phyloP scores from a whole-genome alignment of 92 coral and sea anemone species.

The Epizoanthus stellaris region DNA sequence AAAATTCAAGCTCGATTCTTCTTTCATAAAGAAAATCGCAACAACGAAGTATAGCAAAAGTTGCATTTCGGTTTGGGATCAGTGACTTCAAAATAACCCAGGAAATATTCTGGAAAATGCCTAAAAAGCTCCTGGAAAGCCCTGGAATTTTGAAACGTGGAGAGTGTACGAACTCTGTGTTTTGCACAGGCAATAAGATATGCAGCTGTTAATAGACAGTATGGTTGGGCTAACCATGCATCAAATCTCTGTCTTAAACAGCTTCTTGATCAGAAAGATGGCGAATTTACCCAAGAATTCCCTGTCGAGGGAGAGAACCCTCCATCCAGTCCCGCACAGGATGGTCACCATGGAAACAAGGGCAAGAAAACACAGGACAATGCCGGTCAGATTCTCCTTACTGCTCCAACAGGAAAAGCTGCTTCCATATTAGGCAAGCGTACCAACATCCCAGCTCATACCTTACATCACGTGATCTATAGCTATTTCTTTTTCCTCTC shows the following conservation, averaged over 20 bases:
- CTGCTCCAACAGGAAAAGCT: conserved; percentile 75
- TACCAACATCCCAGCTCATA: conserved; percentile 39
- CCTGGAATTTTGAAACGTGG: too few species aligned
- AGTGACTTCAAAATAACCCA: too few species aligned
- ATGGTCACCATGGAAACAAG: conserved; percentile 1
- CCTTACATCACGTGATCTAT: conserved; percentile 61
- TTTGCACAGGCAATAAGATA: too few species aligned
- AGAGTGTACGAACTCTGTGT: too few species aligned
- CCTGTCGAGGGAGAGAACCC: not conserved
- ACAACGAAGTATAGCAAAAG: too few species aligned
- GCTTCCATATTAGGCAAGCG: conserved; percentile 61
- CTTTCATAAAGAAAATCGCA: too few species aligned
- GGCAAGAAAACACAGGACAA: not conserved
- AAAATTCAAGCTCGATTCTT: too few species aligned
- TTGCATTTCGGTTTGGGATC: too few species aligned
- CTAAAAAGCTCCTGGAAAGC: too few species aligned
- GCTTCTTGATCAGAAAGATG: not conserved
- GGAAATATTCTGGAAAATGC: too few species aligned
- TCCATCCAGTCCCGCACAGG: not conserved
- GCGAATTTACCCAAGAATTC: not conserved
- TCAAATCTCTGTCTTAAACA: not conserved
- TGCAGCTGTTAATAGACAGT: too few species aligned
- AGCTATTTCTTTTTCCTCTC: conserved; percentile 29
- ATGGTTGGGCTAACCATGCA: not conserved
- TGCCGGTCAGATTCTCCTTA: conserved; percentile 50